Base-by-base conservation (phyloP, 2,113 vertebrate species). In the Cyprinodon tularosa region DNA sequence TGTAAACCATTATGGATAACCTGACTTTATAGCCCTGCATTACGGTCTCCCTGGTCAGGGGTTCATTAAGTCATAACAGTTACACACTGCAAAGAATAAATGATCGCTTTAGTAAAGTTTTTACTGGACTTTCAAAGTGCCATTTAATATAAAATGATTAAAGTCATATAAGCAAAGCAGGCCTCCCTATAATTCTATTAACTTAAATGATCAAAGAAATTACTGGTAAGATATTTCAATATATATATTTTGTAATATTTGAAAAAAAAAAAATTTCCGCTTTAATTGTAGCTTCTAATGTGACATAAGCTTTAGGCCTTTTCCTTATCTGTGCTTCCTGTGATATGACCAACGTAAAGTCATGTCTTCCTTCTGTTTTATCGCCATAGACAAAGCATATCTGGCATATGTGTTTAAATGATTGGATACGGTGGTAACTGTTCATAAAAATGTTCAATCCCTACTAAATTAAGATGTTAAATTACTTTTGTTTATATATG, bases 1-100 rank as follows among this genome's bases (percentile, higher is more conserved):
- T 84, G 22, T 45, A 62, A 71, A 45, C 50, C 71, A 72, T 70
- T 60, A 77, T 64, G 38, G 68, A 65, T 77, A 68, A 78, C 70
- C 60, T 62, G 40, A 44, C 53, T 53, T 48, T 53, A 39, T 15
- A 60, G 40, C 50, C 67, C 71, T 48, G 12, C 36, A 37, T 60
- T 39, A 47, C 61, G 72, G 37, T 38, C 63, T 10, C 36, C 36
- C 61, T 29, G n/a, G 63, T 36, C 63, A 67, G 48, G 3, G 6
- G 63, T 20, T 20, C 8, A 9, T 10, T 10, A 20, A 57, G 6
- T 17, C 20, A 57, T 20, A 57, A 57, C 20, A 57, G 50, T 57
- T 20, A 57, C 50, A 57, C 50, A 8, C 15, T 17, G 8, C 17
- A 53, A 53, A 50, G 5, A 17, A n/a, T n/a, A 2, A 57, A 57